phyloP scores from a whole-genome alignment of 2,797 vertebrate species.

The Sebastes variabilis region DNA sequence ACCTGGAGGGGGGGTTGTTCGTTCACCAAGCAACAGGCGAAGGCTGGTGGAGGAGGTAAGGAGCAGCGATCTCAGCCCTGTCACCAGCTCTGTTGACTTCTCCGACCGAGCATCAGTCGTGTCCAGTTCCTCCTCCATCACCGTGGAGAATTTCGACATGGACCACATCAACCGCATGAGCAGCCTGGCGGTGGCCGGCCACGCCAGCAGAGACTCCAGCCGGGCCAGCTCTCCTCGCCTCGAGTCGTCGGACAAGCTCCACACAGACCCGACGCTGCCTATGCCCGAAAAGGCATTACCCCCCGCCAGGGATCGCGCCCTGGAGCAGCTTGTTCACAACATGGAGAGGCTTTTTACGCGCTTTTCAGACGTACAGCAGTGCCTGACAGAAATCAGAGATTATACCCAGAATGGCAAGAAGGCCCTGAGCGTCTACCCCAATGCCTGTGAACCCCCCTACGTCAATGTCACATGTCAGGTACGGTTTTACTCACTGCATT shows the following conservation, averaged over 20 bases:
- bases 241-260: constrained; percentile 61
- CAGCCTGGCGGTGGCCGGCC: constrained; percentile 66
- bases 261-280: constrained; percentile 55
- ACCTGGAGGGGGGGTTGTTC: constrained; percentile 77
- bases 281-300: constrained; percentile 39
- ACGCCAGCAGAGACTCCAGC: constrained; percentile 78
- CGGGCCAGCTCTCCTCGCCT: constrained; percentile 78
- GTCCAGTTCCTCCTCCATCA: constrained; percentile 75
- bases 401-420: constrained; percentile 84
- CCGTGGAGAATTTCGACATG: constrained; percentile 77
- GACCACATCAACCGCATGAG: constrained; percentile 75
- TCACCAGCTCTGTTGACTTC: constrained; percentile 81
- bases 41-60: constrained; percentile 88
- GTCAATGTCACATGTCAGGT: constrained; percentile 93
- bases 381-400: constrained; percentile 85
- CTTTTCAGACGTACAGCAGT: constrained; percentile 86
- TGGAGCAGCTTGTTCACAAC: constrained; percentile 79
- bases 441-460: constrained; percentile 85
- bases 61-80: constrained; percentile 83
- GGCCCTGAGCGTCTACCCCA: constrained; percentile 79
- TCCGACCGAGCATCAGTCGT: constrained; percentile 79
- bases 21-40: constrained; percentile 77
- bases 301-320: constrained; percentile 16
- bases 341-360: constrained; percentile 85
- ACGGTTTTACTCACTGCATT: constrained; percentile 37